These are phyloP conservation scores for Hydropsyche betteni DNA, from an alignment of 2,888 invertebrate species.

Conservation along the genomic window DNA sequence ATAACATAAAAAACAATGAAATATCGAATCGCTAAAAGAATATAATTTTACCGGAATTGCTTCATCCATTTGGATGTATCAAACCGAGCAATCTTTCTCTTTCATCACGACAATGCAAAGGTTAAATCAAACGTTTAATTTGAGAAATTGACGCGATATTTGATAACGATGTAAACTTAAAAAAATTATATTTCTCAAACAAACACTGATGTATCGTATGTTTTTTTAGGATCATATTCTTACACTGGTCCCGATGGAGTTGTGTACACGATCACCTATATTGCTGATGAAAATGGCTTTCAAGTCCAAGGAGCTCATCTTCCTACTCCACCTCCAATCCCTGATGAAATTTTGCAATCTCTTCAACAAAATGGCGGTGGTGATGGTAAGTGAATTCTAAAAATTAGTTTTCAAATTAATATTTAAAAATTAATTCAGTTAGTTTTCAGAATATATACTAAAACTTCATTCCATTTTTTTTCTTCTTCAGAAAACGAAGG, in stretches of 20 bases:
- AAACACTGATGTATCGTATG: not conserved
- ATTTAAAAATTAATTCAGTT: not conserved
- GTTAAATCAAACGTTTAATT: not conserved
- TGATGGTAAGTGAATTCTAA: conserved; percentile 52
- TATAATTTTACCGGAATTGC: conserved; percentile 13
- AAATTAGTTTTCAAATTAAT: conserved; percentile 48
- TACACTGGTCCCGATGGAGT: conserved; percentile 74
- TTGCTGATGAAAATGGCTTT: conserved; percentile 75
- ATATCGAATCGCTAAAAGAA: conserved; percentile 3
- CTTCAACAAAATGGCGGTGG: conserved; percentile 60
- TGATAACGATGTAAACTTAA: not conserved
- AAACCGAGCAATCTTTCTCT: not conserved
- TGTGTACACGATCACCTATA: conserved; percentile 68
- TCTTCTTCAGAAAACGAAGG: no score
- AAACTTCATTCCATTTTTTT: no score
- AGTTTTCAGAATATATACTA: no score
- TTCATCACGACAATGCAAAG: conserved; percentile 4
- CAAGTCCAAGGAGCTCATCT: conserved; percentile 64
- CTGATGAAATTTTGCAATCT: conserved; percentile 64
- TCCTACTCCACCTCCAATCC: conserved; percentile 67
- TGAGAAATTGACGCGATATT: conserved; percentile 5
- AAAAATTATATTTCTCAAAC: not conserved
- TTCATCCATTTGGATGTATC: not conserved
- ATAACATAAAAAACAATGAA: conserved; percentile 17
- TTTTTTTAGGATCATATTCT: conserved; percentile 65